These are phyloP conservation scores for Ammodytes marinus DNA, from an alignment of 2,113 vertebrate genomes.

Conservation along the genomic window DNA sequence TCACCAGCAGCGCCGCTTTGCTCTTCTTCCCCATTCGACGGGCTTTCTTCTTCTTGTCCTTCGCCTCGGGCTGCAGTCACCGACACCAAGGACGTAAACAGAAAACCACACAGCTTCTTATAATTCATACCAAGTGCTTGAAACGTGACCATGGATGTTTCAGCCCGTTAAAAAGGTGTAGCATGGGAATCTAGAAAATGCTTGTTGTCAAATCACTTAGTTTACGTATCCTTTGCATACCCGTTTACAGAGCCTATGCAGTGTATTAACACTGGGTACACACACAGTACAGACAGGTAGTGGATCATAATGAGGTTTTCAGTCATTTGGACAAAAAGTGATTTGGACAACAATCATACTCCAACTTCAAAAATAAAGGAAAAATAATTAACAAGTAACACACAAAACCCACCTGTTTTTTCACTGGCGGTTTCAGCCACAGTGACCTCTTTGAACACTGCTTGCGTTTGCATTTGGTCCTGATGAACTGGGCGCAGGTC, in stretches of 20 bases:
- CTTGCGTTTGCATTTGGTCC: conserved; percentile 60
- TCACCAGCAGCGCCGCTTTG: conserved; percentile 68
- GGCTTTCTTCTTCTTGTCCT: conserved; percentile 34
- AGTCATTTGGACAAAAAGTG: no score
- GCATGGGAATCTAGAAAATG: no score
- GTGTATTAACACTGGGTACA: no score
- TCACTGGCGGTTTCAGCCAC: conserved; percentile 63
- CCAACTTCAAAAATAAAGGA: no score
- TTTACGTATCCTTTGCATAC: no score
- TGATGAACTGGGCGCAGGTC: conserved; percentile 70
- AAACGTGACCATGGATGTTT: neutral
- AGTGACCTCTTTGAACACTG: conserved; percentile 52
- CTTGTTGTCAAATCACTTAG: no score
- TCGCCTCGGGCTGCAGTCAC: conserved; percentile 25
- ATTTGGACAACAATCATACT: no score
- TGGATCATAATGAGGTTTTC: no score
- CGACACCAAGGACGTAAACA: neutral
- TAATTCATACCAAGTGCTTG: neutral
- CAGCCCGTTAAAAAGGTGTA: neutral
- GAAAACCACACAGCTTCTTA: neutral
- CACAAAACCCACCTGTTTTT: conserved; percentile 54
- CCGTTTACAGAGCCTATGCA: no score
- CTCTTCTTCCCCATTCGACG: conserved; percentile 75
- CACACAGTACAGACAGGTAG: no score
- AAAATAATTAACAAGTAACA: no score